Evolutionary conservation across 2,113 vertebrate species (phyloP).

Genomic region (Notiomystis cincta): DNA sequence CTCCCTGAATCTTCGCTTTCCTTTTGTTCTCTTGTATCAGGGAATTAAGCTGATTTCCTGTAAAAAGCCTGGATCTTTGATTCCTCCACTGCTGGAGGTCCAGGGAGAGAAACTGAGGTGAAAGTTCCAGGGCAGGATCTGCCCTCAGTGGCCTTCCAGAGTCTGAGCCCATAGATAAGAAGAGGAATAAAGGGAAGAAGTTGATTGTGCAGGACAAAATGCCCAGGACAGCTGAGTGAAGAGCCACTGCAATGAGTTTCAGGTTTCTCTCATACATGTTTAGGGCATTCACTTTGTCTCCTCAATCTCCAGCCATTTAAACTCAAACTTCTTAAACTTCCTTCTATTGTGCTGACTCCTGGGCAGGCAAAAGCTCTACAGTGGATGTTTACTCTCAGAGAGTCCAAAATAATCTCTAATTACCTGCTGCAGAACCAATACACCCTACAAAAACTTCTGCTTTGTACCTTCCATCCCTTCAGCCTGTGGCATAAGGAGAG

Average conservation of each 20-base stretch:
- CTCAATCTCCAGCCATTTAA: not conserved
- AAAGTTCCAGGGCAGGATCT: not conserved
- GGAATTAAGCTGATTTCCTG: not conserved
- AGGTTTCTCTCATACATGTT: not conserved
- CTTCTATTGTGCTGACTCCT: not conserved
- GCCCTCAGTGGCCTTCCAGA: not conserved
- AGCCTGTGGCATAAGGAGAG: not conserved
- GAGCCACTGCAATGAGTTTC: not conserved
- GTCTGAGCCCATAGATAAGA: not conserved
- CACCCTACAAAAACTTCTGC: not conserved
- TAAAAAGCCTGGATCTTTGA: not conserved
- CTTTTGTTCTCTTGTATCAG: not conserved
- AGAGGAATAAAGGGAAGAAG: not conserved
- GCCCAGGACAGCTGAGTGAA: not conserved
- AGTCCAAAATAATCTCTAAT: not conserved
- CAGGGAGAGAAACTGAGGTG: not conserved
- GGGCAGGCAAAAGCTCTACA: not conserved
- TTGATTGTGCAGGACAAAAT: not conserved
- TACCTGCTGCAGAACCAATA: not conserved
- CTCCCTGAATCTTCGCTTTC: not conserved
- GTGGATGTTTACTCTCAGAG: not conserved
- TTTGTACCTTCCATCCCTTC: not conserved
- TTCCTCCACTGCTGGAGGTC: not conserved
- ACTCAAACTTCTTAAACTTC: not conserved
- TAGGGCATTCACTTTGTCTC: not conserved